These are phyloP conservation scores for Teinopalpus imperialis DNA, from an alignment of 2,888 invertebrate genomes.

Conservation along the genomic window DNA sequence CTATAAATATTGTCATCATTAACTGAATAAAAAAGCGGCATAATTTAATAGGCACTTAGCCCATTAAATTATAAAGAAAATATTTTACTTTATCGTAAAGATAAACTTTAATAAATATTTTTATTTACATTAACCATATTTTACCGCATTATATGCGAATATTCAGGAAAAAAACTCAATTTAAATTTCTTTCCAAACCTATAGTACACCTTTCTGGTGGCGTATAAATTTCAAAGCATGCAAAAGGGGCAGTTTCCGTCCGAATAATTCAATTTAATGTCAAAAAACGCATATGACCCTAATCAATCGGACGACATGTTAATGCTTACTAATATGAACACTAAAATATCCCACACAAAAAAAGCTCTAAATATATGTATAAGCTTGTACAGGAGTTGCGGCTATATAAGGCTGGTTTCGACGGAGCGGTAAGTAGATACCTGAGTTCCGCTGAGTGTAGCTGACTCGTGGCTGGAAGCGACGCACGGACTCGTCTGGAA, in stretches of 20 bases:
- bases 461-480: slow-evolving; percentile 16
- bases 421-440: slow-evolving; percentile 23
- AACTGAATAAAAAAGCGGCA: too few relatives aligned
- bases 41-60: too few relatives aligned
- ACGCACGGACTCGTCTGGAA: background rate
- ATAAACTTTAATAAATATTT: too few relatives aligned
- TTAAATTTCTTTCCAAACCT: too few relatives aligned
- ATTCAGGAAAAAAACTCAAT: too few relatives aligned
- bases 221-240: background rate
- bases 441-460: slow-evolving; percentile 19
- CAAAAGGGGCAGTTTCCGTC: background rate
- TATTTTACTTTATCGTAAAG: too few relatives aligned
- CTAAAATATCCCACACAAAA: slow-evolving; percentile 18
- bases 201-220: background rate
- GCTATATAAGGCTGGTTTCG: slow-evolving; percentile 23
- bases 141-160: too few relatives aligned
- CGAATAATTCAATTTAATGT: slow-evolving; percentile 5
- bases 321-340: slow-evolving; percentile 16
- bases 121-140: too few relatives aligned
- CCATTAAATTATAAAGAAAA: too few relatives aligned
- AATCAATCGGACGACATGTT: slow-evolving; percentile 5
- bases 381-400: slow-evolving; percentile 10
- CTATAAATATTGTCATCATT: too few relatives aligned
- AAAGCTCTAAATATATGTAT: slow-evolving; percentile 3
- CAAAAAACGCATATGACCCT: slow-evolving; percentile 15